Percentiles rank a stretch among this genome's conserved stretches.
Evolutionary conservation across 2,888 invertebrate genomes (phyloP).

Genomic region (Abrostola tripartita): DNA sequence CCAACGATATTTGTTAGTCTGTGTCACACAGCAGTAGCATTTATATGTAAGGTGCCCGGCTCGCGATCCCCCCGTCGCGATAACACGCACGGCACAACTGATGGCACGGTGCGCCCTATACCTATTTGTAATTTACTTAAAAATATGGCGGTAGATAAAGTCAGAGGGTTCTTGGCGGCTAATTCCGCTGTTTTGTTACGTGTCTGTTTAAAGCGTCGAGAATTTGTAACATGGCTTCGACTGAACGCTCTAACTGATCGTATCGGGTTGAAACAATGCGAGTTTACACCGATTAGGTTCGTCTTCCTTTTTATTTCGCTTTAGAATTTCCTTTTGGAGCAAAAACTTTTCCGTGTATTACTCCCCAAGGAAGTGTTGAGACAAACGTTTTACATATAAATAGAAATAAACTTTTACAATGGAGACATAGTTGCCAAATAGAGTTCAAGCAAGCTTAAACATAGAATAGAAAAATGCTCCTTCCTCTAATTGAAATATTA

Average conservation of each 20-base stretch:
- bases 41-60: conserved; percentile 69
- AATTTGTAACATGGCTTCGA: conserved; percentile 64
- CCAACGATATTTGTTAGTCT: conserved; percentile 48
- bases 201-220: conserved; percentile 64
- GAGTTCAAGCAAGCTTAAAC: background rate
- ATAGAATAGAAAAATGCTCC: conserved; percentile 22
- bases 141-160: conserved; percentile 85
- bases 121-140: conserved; percentile 88
- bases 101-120: conserved; percentile 77
- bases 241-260: conserved; percentile 46
- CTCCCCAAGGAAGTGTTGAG: conserved; percentile 18
- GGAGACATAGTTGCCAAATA: too few species aligned
- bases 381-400: background rate
- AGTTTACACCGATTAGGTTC: conserved; percentile 42
- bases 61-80: conserved; percentile 83
- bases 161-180: conserved; percentile 74
- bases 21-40: conserved; percentile 49
- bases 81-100: conserved; percentile 85
- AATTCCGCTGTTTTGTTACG: conserved; percentile 74
- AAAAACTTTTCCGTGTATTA: conserved; percentile 30
- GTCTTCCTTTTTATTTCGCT: conserved; percentile 28
- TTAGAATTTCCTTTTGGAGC: conserved; percentile 32
- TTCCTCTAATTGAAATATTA: conserved; percentile 19
- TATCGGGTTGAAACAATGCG: conserved; percentile 37
- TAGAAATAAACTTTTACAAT: too few species aligned